Evolutionary conservation across 2,888 invertebrate species (phyloP), one percentile per base, ranked within the genome.

Genomic region (Hirtodrosophila histrioides): DNA sequence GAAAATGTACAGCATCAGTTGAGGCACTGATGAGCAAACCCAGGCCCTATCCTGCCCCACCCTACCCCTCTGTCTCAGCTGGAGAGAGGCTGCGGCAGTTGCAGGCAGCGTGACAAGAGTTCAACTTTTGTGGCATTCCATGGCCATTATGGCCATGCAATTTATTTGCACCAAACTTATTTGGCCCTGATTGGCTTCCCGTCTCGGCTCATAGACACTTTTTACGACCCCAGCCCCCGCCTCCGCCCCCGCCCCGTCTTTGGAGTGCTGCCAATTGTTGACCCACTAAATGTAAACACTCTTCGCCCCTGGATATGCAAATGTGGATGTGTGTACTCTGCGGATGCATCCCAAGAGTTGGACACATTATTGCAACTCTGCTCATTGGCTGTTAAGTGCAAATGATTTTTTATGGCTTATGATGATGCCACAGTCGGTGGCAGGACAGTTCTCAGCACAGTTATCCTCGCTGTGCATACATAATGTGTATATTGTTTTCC

Each of bases 121-220:
- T 54, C 39, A 44, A 55, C 44, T 56, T 45, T 41, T 46, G 46
- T 54, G 48, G 24, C 51, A 53, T 56, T 50, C 44, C 56, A 48
- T 68, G 71, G 54, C 57, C 71, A 74, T 70, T 74, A 77, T 83
- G 78, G 54, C 50, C 61, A 44, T 69, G 69, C 72, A 78, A 84
- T 85, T 86, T 84, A 86, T 86, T 84, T 81, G 82, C 74, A 75
- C 51, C 74, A 72, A 86, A 86, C 85, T 87, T 84, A 75, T 75
- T 74, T 70, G 64, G 65, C 61, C n/a, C 75, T 70, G 74, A 75
- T 74, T 74, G 75, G 76, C 74, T 70, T 70, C 60, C 75, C 75
- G 75, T 60, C 53, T 69, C 53, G 64, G 53, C 64, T 40, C 53
- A 69, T 74, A 60, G 69, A 62, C 54, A 50, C 58, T 50, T 57